Base-by-base conservation (phyloP, 2,797 vertebrate genomes). In the Numenius phaeopus region DNA sequence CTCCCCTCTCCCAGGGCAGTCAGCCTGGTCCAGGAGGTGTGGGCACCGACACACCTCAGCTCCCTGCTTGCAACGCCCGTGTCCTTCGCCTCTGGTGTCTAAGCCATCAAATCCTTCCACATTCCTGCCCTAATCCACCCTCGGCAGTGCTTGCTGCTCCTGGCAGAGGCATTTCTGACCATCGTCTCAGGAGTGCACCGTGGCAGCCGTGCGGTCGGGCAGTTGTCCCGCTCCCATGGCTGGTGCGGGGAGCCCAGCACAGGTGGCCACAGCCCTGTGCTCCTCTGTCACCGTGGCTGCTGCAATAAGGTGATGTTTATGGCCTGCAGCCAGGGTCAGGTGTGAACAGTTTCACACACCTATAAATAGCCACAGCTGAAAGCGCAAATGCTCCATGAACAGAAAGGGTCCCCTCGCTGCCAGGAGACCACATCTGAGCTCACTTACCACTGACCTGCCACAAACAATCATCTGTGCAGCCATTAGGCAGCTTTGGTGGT, bases 131-230 rank as follows among this genome's bases (percentile, higher is more conserved):
- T 86, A 84, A 95, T 76, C 81, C 59, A 72, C 55, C 30, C 73
- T 73, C 9, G 5, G 77, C 83, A 52, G 54, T 0, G 2, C 59
- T 76, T 69, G 46, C 58, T 93, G 65, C 70, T 90, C 46, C 90
- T 89, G 70, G 27, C 83, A 93, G 50, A 83, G 55, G 8, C 47
- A 40, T 59, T 66, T 59, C 79, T 92, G 64, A 61, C 67, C 42
- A 50, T 73, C 0, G 0, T 81, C 72, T 86, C 65, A 72, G 83
- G 55, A 84, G 23, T 5, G 2, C 69, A 13, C 30, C 0, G 0
- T 58, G 46, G 46, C 73, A 76, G 67, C 8, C 0, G 0, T 21
- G 32, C 1, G 4, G 13, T 30, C 0, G 0, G 15, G 44, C 1
- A 2, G 16, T 44, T n/a, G 47, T 76, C 71, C 76, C 0, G 0